These are phyloP conservation scores for Pampus argenteus DNA, from an alignment of 2,797 vertebrate species.

Conservation along the genomic window DNA sequence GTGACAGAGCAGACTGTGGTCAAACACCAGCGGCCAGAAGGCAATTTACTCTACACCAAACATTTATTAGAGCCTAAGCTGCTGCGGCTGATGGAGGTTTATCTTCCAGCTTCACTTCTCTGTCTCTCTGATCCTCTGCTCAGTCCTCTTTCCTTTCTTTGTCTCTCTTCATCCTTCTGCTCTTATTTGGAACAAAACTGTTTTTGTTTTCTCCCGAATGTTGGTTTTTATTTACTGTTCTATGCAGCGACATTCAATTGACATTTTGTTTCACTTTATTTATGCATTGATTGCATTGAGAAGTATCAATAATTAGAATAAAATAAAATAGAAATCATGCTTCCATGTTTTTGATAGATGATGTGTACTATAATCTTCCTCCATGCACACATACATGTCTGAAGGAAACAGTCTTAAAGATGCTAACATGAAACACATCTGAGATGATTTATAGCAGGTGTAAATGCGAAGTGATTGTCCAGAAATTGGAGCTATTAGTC, in stretches of 20 bases:
- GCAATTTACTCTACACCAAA: slow-evolving; percentile 78
- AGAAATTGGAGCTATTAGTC: no score
- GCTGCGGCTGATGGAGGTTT: slow-evolving; percentile 61
- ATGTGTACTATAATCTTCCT: no score
- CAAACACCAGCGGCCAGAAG: slow-evolving; percentile 66
- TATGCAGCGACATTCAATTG: neutral
- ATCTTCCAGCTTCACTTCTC: slow-evolving; percentile 52
- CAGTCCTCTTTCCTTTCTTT: slow-evolving; percentile 20
- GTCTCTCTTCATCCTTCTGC: slow-evolving; percentile 41
- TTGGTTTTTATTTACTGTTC: no score
- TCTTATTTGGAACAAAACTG: slow-evolving; percentile 21
- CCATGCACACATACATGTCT: no score
- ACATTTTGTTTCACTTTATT: neutral
- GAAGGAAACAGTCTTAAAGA: no score
- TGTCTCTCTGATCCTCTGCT: slow-evolving; percentile 38
- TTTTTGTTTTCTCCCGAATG: neutral
- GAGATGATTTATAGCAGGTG: no score
- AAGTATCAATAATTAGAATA: no score
- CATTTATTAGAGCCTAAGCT: slow-evolving; percentile 77
- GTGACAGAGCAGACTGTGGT: slow-evolving; percentile 72
- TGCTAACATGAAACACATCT: no score
- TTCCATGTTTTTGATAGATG: no score
- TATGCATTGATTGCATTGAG: no score
- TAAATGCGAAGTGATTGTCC: no score
- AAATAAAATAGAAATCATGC: no score